These are phyloP conservation scores for Myrmecobius fasciatus DNA, from an alignment of 2,113 vertebrate genomes.

Conservation along the genomic window DNA sequence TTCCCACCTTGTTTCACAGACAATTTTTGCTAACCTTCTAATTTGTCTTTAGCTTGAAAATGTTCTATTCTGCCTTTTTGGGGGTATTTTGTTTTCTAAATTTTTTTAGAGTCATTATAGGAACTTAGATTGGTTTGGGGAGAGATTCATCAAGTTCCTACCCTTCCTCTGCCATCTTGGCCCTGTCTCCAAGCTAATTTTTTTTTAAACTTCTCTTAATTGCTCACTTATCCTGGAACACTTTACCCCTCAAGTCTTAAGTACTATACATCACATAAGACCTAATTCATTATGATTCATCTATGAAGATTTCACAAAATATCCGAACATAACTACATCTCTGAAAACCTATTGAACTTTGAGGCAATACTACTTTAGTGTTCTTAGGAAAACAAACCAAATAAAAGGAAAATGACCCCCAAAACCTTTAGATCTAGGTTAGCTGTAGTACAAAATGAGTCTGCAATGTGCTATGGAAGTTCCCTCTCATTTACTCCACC, in stretches of 20 bases:
- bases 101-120: too few species aligned
- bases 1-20: too few species aligned
- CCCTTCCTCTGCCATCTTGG: too few species aligned
- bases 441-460: not conserved
- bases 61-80: too few species aligned
- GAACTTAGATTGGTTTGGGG: too few species aligned
- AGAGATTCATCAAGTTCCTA: too few species aligned
- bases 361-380: not conserved
- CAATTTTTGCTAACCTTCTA: too few species aligned
- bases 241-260: not conserved
- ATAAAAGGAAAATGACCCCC: too few species aligned
- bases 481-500: too few species aligned
- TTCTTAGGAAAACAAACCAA: not conserved
- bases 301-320: not conserved
- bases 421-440: not conserved
- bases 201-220: constrained; percentile 24
- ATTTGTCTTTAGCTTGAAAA: too few species aligned
- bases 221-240: not conserved
- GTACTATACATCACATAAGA: not conserved
- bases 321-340: not conserved
- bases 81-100: too few species aligned
- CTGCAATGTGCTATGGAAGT: not conserved
- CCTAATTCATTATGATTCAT: not conserved
- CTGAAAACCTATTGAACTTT: not conserved
- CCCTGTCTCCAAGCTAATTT: not conserved